phyloP scores from a whole-genome alignment of 2,797 vertebrate genomes.

The Meriones psammophilus region DNA sequence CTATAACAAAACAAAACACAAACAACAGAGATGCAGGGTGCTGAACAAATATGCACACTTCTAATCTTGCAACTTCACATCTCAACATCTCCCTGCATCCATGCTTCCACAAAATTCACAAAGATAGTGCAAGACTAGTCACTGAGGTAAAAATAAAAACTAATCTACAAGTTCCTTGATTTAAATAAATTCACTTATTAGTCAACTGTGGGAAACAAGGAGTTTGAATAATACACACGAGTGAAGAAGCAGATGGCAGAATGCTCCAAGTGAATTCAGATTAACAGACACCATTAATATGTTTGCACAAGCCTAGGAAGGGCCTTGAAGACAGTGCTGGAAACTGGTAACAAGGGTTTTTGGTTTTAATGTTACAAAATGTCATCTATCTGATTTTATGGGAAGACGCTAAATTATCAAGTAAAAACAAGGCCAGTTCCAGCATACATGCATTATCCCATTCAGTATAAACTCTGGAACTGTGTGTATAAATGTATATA shows the following conservation, averaged over 20 bases:
- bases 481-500: background rate
- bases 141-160: constrained; percentile 20
- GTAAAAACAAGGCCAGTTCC: constrained; percentile 24
- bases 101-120: constrained; percentile 17
- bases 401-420: background rate
- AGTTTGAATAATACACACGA: background rate
- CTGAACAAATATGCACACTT: background rate
- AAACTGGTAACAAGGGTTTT: background rate
- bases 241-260: constrained; percentile 24
- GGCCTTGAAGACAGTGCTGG: background rate
- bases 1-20: no score
- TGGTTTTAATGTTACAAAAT: constrained; percentile 37
- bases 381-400: background rate
- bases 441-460: background rate
- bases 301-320: background rate
- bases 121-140: constrained; percentile 19
- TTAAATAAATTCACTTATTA: constrained; percentile 51
- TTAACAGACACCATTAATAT: background rate
- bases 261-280: background rate
- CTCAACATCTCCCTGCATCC: constrained; percentile 35
- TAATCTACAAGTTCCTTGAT: constrained; percentile 9
- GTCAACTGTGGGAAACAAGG: background rate
- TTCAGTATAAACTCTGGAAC: constrained; percentile 36
- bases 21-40: background rate
- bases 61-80: background rate